Percentiles rank a stretch among this genome's conserved stretches.
Conservation (phyloP, 1,140 invertebrate genomes). For the Formica exsecta region DNA sequence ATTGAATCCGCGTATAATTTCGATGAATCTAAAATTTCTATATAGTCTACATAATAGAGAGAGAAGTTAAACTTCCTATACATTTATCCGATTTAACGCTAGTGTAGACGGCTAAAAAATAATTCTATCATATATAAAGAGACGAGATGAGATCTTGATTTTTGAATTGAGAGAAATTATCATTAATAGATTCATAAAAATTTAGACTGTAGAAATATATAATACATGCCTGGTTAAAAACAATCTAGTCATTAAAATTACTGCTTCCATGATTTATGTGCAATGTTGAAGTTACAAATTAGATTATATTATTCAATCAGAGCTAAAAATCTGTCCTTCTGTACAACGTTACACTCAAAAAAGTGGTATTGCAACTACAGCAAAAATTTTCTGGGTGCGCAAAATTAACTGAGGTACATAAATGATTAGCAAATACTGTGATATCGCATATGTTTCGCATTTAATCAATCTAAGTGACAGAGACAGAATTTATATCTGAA, state of each 20-base stretch:
- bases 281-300: neutral
- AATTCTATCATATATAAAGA: neutral
- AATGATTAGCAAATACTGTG: too few species aligned
- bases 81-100: neutral
- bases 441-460: too few species aligned
- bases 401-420: too few species aligned
- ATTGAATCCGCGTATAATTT: constrained; percentile 49
- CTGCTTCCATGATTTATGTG: neutral
- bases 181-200: constrained; percentile 1
- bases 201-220: neutral
- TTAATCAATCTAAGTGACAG: too few species aligned
- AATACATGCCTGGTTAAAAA: neutral
- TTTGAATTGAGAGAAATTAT: neutral
- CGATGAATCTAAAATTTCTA: neutral
- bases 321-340: neutral
- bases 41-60: neutral
- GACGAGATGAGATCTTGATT: neutral
- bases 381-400: too few species aligned
- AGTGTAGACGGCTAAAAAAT: neutral
- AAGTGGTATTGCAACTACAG: too few species aligned
- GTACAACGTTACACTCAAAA: too few species aligned
- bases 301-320: neutral
- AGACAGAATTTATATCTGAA: too few species aligned
- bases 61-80: neutral
- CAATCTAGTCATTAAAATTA: neutral